A percentile compares a stretch with the other conserved stretches of the same genome.
These are phyloP conservation scores for Acrocyrtus sp. DNA, from an alignment of 2,888 invertebrate species.

Conservation along the genomic window DNA sequence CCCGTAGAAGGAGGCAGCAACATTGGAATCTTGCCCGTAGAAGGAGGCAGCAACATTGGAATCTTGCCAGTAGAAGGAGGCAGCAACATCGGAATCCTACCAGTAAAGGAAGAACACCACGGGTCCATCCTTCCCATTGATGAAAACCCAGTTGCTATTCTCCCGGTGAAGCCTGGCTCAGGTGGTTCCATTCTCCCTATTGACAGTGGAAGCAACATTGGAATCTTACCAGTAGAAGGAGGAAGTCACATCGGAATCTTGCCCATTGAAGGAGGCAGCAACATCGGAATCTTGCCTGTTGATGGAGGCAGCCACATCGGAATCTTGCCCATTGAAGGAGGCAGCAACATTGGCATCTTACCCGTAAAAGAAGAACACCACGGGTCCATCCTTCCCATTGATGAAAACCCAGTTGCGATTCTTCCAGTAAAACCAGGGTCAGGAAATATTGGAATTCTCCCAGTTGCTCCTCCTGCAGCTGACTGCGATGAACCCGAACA, in stretches of 20 bases:
- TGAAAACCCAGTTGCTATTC: not conserved
- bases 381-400: not conserved
- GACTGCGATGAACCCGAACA: not conserved
- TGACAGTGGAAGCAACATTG: not conserved
- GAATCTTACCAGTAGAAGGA: conserved; percentile 13
- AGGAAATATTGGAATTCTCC: conserved; percentile 1
- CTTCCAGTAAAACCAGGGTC: conserved; percentile 7
- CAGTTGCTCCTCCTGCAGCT: not conserved
- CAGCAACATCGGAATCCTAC: not conserved
- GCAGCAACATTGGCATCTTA: not conserved
- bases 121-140: not conserved
- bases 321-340: not conserved
- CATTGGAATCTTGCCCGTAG: not conserved
- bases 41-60: not conserved
- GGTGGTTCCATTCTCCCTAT: not conserved
- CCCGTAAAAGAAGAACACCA: not conserved
- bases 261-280: not conserved
- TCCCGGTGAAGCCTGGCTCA: conserved; percentile 3
- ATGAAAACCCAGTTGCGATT: not conserved
- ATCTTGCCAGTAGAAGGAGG: not conserved
- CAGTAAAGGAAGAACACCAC: not conserved
- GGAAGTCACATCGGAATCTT: not conserved
- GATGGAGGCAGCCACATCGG: not conserved
- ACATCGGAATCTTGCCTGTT: not conserved
- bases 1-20: not conserved